Evolutionary conservation across 2,113 vertebrate species (phyloP), one percentile per base, ranked within the genome.

Genomic region (Todiramphus saurophagus): DNA sequence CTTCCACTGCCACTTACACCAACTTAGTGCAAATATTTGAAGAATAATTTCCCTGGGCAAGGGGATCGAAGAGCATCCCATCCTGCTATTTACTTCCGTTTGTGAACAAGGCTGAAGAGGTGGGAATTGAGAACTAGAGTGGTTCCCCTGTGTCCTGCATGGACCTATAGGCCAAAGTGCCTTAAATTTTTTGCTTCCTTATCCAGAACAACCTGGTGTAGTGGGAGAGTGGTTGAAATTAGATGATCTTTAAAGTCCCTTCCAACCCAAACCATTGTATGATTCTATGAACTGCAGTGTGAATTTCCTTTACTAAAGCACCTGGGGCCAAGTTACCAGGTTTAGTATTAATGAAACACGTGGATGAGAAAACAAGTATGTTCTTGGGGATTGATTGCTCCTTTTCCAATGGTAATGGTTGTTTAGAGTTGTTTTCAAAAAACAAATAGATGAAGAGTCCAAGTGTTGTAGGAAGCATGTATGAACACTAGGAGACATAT

Each of bases 121-220:
- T 6, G 13, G 8, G 51, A 73, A 16, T n/a, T 46, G 4, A 41
- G 15, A 28, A 48, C 23, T 10, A 11, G 44, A 31, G 46, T 12
- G 37, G 21, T 50, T 84, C 31, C 21, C 41, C 10, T 20, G 16
- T 2, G 0, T 30, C 9, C 41, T 39, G 6, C 8, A 3, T 5
- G 16, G 60, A 44, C 58, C 0, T 0, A 43, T 13, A 33, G 6
- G 13, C 11, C 17, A 3, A 58, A 41, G 19, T 51, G 25, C 9
- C 30, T 67, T 43, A 13, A 37, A 44, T 3, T 18, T 30, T 13
- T 19, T 55, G 3, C 31, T 83, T 48, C 16, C 5, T 28, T 37
- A 21, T 31, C 31, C 33, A 39, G 19, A 56, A 44, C 20, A 33
- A 33, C 41, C 30, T 46, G 30, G 20, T 44, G 13, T 23, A 33